phyloP scores from a whole-genome alignment of 2,888 invertebrate genomes.

The Eudemis profundana region DNA sequence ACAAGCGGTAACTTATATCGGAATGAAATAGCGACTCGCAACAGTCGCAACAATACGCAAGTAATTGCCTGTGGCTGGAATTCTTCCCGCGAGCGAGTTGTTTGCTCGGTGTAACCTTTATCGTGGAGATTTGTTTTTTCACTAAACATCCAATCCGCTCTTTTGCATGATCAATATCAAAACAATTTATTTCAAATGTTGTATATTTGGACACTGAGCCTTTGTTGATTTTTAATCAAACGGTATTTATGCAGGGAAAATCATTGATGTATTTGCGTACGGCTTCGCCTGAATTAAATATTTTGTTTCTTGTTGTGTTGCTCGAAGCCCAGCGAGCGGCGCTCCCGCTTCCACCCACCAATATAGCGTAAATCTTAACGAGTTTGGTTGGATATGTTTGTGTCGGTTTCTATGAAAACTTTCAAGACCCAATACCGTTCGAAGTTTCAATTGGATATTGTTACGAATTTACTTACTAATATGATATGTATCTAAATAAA shows the following conservation, averaged over 20 bases:
- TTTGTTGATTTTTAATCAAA: slow-evolving; percentile 42
- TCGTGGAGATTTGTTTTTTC: slow-evolving; percentile 29
- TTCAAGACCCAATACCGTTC: too few relatives aligned
- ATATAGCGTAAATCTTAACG: background rate
- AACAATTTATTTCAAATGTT: slow-evolving; percentile 42
- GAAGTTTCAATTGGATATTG: too few relatives aligned
- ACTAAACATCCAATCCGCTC: slow-evolving; percentile 36
- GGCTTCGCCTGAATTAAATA: slow-evolving; percentile 23
- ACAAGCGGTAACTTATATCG: slow-evolving; percentile 5
- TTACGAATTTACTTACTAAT: too few relatives aligned
- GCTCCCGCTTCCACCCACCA: background rate
- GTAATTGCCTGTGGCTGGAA: slow-evolving; percentile 3
- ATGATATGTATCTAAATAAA: background rate
- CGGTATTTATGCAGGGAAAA: slow-evolving; percentile 26
- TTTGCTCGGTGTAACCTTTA: slow-evolving; percentile 24
- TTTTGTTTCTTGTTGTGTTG: slow-evolving; percentile 10
- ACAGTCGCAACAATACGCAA: slow-evolving; percentile 13
- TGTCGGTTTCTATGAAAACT: background rate
- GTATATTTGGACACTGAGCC: slow-evolving; percentile 33
- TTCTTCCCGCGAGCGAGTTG: slow-evolving; percentile 7
- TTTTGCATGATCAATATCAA: slow-evolving; percentile 36
- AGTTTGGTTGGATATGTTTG: background rate
- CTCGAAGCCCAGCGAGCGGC: background rate
- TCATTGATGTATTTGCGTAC: slow-evolving; percentile 22
- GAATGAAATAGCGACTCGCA: background rate